Percentiles rank a stretch among this genome's conserved stretches.
phyloP scores from a whole-genome alignment of 2,888 invertebrate genomes.

The Epinotia brunnichana region DNA sequence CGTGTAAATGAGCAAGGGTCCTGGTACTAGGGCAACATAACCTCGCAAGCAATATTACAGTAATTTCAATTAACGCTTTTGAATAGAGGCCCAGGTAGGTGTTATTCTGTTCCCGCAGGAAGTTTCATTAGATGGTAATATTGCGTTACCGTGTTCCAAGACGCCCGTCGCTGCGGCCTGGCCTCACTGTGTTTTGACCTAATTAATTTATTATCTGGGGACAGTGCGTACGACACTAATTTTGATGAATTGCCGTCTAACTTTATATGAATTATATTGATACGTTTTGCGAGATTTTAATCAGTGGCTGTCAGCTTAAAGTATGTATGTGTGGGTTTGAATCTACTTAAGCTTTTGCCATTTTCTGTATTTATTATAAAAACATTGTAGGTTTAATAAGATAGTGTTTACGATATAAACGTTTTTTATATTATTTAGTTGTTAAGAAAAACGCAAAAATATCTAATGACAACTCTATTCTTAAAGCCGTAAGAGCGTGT shows the following conservation, averaged over 20 bases:
- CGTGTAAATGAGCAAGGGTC: background rate
- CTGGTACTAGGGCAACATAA: slow-evolving; percentile 4
- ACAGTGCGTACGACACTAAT: slow-evolving; percentile 61
- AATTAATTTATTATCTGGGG: slow-evolving; percentile 69
- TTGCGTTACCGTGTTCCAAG: slow-evolving; percentile 68
- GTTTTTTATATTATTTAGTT: too few species aligned
- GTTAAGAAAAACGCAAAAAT: too few species aligned
- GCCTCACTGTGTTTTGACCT: slow-evolving; percentile 65
- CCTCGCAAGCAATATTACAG: slow-evolving; percentile 16
- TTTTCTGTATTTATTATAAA: too few species aligned
- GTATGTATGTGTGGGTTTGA: background rate
- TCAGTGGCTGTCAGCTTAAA: background rate
- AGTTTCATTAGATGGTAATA: slow-evolving; percentile 69
- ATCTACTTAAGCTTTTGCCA: too few species aligned
- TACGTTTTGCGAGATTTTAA: slow-evolving; percentile 6
- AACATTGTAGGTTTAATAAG: too few species aligned
- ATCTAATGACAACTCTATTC: too few species aligned
- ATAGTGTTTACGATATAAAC: too few species aligned
- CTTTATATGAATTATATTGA: slow-evolving; percentile 40
- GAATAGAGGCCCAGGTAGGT: slow-evolving; percentile 44
- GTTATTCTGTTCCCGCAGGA: slow-evolving; percentile 58
- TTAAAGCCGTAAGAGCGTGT: too few species aligned
- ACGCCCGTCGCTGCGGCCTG: slow-evolving; percentile 55
- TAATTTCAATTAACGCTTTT: slow-evolving; percentile 25
- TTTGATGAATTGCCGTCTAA: slow-evolving; percentile 63